A percentile compares a stretch with the other conserved stretches of the same genome.
These are phyloP conservation scores for Melanaphis sacchari DNA, from an alignment of 1,140 invertebrate species.

Conservation along the genomic window DNA sequence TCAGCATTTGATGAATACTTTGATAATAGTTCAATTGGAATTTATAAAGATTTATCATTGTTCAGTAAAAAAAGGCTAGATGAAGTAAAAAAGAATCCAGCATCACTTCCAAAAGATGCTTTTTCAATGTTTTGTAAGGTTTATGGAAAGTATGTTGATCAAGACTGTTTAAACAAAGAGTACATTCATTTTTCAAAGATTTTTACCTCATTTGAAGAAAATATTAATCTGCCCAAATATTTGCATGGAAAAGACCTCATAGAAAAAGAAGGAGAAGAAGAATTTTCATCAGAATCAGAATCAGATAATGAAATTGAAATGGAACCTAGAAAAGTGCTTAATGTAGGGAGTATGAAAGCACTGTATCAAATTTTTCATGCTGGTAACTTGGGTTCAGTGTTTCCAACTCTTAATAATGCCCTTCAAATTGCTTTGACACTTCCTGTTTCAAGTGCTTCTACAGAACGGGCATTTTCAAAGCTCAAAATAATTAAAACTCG, in stretches of 20 bases:
- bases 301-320: neutral
- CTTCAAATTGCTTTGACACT: conserved; percentile 1
- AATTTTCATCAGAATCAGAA: conserved; percentile 24
- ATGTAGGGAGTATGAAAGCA: conserved; percentile 6
- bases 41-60: conserved; percentile 10
- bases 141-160: neutral
- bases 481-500: conserved; percentile 7
- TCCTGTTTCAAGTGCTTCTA: neutral
- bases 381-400: conserved; percentile 18
- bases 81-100: conserved; percentile 1
- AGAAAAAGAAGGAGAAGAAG: neutral
- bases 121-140: conserved; percentile 3
- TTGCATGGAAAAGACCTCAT: neutral
- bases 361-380: conserved; percentile 1
- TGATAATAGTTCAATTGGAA: neutral
- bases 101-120: conserved; percentile 7
- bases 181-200: conserved; percentile 5
- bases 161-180: neutral
- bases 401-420: conserved; percentile 24
- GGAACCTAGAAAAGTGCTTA: neutral
- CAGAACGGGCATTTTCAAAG: neutral
- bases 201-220: conserved; percentile 14
- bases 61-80: neutral
- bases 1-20: neutral
- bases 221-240: conserved; percentile 21